Evolutionary conservation across 1,140 invertebrate genomes (phyloP).

Genomic region (Dermatophagoides farinae): DNA sequence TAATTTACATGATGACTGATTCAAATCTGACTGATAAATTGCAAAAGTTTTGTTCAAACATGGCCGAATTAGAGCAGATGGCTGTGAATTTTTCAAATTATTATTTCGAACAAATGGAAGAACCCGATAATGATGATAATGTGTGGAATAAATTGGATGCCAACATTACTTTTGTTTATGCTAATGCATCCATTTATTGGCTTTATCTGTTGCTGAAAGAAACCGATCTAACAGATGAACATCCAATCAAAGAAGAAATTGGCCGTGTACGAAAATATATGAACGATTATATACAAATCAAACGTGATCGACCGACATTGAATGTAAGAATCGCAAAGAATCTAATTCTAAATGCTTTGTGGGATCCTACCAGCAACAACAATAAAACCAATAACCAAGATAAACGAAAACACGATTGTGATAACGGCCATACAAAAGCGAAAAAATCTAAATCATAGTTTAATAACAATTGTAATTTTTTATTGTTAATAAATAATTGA

Average conservation of each 20-base stretch:
- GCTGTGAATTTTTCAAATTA: not conserved
- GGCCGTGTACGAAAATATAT: not conserved
- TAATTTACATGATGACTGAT: not conserved
- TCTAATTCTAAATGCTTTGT: not conserved
- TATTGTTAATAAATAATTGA: not conserved
- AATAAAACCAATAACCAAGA: not conserved
- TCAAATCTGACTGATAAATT: not conserved
- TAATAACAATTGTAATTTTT: not conserved
- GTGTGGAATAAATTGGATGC: slow-evolving; percentile 1
- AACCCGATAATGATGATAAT: not conserved
- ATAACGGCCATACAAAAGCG: not conserved
- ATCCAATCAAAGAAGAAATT: slow-evolving; percentile 7
- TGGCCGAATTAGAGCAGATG: not conserved
- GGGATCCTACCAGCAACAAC: not conserved
- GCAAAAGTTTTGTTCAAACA: not conserved
- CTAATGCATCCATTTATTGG: not conserved
- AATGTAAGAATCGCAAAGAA: not conserved
- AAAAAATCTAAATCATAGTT: not conserved
- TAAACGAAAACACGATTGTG: not conserved
- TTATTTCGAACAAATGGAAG: slow-evolving; percentile 3
- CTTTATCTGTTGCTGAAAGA: slow-evolving; percentile 1
- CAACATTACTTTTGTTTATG: not conserved
- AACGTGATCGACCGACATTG: not conserved
- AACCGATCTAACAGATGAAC: not conserved
- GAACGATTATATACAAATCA: not conserved